Percentiles rank a stretch among this genome's conserved stretches.
phyloP scores from a whole-genome alignment of 92 coral and sea anemone genomes.

The Palythoa grandiflora region DNA sequence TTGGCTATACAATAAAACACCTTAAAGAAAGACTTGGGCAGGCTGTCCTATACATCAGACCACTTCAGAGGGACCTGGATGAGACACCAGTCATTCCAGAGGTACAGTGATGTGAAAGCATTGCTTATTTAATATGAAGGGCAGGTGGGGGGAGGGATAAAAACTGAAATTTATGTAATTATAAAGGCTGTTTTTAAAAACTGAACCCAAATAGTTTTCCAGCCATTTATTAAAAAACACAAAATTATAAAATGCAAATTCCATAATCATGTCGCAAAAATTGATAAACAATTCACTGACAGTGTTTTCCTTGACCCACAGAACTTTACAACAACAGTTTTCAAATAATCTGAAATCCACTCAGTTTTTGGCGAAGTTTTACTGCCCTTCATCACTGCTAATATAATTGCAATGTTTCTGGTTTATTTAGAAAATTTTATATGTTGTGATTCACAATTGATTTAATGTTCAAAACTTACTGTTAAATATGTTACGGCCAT shows the following conservation, averaged over 20 bases:
- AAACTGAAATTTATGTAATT: background rate
- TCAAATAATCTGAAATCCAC: background rate
- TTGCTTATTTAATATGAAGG: background rate
- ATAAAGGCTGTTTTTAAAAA: background rate
- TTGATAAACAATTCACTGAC: background rate
- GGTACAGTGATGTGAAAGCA: constrained; percentile 1
- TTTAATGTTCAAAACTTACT: background rate
- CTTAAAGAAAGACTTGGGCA: constrained; percentile 61
- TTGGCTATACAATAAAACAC: constrained; percentile 60
- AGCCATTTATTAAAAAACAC: background rate
- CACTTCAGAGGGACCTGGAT: constrained; percentile 68
- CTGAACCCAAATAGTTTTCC: background rate
- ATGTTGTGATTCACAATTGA: background rate
- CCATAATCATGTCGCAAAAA: too few species aligned
- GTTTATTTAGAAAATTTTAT: background rate
- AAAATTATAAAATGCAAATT: too few species aligned
- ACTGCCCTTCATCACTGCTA: background rate
- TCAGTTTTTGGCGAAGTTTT: background rate
- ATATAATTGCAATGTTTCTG: background rate
- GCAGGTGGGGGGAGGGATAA: background rate
- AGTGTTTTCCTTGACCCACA: background rate
- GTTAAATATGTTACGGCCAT: background rate
- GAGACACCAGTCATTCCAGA: constrained; percentile 20
- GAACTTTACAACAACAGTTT: background rate
- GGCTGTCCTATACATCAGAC: constrained; percentile 62